Base-by-base conservation (phyloP, 2,888 invertebrate species). In the Cheilosia scutellata region DNA sequence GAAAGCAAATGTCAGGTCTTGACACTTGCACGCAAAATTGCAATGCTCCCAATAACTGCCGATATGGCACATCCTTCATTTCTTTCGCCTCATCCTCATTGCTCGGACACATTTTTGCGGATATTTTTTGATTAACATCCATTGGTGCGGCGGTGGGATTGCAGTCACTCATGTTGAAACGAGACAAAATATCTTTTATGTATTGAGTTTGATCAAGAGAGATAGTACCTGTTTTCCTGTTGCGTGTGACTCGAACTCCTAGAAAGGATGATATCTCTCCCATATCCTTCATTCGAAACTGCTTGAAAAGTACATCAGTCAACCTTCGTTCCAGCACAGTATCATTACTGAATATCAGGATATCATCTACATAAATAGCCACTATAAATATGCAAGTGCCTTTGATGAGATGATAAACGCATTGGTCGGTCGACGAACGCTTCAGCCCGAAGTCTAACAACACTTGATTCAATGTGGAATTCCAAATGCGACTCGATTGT, bases 281-380 rank as follows among this genome's bases (percentile, higher is more conserved):
- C 57, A 82, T 62, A 47, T 79, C 70, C 63, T 68, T 70, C 65
- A 62, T 86, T 16, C 37, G 55, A 55, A 84, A 84, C 37, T 55
- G 33, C 58, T 68, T 40, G 25, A 33, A 60, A 49, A 72, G 70
- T 6, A 71, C 60, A 25, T 68, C 60, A 33, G 55, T 77, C 5
- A 86, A 42, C 31, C 62, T 78, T 6, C 75, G 42, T 55, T 82
- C 55, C 16, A 62, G 40, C 7, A 27, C 47, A 7, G 6, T 27
- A 58, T 84, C 58, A 65, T 83, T 77, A 29, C 62, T 74, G 40
- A 82, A 75, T 62, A 87, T 65, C 2, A 87, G 25, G n/a, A 82
- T 80, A 62, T 87, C 87, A 72, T 87, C 86, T 20, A 87, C 82
- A 37, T 87, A 87, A 70, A 87, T 77, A n/a, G 83, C 68, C 9